Base-by-base conservation (phyloP, 2,888 invertebrate genomes). In the Therioaphis trifolii region DNA sequence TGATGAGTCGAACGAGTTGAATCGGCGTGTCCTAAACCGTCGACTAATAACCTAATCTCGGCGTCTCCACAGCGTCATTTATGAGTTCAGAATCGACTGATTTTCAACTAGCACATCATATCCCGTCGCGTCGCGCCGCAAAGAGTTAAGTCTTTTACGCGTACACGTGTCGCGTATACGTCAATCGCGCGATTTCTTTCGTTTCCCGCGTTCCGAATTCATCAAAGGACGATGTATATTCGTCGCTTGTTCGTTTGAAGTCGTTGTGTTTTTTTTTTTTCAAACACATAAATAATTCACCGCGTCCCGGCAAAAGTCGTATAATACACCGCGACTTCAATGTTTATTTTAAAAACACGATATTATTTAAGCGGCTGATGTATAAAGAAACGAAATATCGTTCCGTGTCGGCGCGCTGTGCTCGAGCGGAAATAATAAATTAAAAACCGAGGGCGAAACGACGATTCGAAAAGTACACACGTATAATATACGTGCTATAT, bases 341-440 rank as follows among this genome's bases (percentile, higher is more conserved):
- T 69, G n/a, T n/a, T 69, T 43, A 21, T 69, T 43, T 69, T 21
- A 12, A 21, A n/a, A 15, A 29, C 11, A 24, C 24, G 14, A 69
- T 69, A 69, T 15, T 69, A 43, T 69, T 43, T 43, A 43, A 24
- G 68, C 43, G 43, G 15, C 68, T 69, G 43, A 69, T 24, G n/a
- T n/a, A 69, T 69, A 35, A 43, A 24, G 68, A 43, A 68, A 68
- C 18, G 68, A 21, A 69, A 69, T 69, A 43, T 24, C 24, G 68
- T 69, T 68, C 21, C 15, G 68, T 14, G 68, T 7, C 68, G 21
- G 40, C 43, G 21, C 21, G 14, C 40, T 2, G 68, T 55, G n/a
- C n/a, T 7, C n/a, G 21, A n/a, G 24, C 21, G 43, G 24, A 69
- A 69, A 69, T 29, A 63, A 69, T 69, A 43, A 43, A 69, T 69